These are phyloP conservation scores for Hybos culiciformis DNA, from an alignment of 2,888 invertebrate genomes.

Conservation along the genomic window DNA sequence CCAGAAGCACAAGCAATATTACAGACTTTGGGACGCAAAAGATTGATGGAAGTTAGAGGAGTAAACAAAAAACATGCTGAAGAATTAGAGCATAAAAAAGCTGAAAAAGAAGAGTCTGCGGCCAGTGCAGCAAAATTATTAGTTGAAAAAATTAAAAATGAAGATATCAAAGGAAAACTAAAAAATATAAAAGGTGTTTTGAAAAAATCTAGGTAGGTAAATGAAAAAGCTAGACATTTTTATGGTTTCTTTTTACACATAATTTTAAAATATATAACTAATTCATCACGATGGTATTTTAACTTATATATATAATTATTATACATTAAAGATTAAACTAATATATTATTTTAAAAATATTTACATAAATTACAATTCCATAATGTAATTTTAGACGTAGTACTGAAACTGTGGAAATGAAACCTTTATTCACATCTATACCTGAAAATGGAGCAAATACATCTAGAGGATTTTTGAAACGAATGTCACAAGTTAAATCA, in stretches of 20 bases:
- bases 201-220: constrained; percentile 40
- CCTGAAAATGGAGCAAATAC: constrained; percentile 26
- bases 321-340: too few relatives aligned
- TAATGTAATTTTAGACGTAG: constrained; percentile 24
- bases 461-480: constrained; percentile 46
- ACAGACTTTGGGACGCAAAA: constrained; percentile 74
- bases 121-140: constrained; percentile 59
- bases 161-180: too few relatives aligned
- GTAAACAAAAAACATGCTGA: constrained; percentile 37
- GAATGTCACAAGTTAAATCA: constrained; percentile 63
- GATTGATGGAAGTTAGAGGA: constrained; percentile 70
- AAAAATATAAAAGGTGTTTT: constrained; percentile 52
- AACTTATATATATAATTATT: too few relatives aligned
- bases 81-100: constrained; percentile 19
- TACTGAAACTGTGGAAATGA: constrained; percentile 55
- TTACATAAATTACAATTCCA: too few relatives aligned
- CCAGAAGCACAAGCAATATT: constrained; percentile 91
- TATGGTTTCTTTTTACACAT: not conserved
- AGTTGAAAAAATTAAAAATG: constrained; percentile 69
- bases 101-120: constrained; percentile 36
- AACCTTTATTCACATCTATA: constrained; percentile 42
- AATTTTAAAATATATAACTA: not conserved
- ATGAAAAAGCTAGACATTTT: not conserved
- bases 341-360: too few relatives aligned
- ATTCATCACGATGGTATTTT: too few relatives aligned